A percentile compares a stretch with the other conserved stretches of the same genome.
These are phyloP conservation scores for Elysia crispata DNA, from an alignment of 2,888 invertebrate genomes.

Conservation along the genomic window DNA sequence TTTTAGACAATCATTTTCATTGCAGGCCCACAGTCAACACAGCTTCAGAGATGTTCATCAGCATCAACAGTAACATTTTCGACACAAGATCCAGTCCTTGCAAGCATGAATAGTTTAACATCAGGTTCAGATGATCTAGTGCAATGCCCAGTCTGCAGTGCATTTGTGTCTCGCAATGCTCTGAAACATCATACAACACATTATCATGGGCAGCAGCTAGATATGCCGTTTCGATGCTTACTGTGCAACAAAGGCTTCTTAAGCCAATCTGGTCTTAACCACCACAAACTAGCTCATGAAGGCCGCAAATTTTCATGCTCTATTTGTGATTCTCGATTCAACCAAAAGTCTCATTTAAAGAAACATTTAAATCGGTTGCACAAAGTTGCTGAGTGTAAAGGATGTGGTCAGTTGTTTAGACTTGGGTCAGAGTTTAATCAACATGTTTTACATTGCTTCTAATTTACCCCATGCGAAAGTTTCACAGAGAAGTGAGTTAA, in stretches of 20 bases:
- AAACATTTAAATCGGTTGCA: conserved; percentile 38
- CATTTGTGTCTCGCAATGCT: background rate
- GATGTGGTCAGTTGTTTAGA: conserved; percentile 22
- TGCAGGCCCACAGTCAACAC: no score
- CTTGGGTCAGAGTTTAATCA: conserved; percentile 29
- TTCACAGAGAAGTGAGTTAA: no score
- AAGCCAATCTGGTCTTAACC: conserved; percentile 37
- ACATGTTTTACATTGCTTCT: conserved; percentile 38
- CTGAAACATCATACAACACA: conserved; percentile 33
- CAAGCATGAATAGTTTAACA: no score
- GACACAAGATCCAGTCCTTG: no score
- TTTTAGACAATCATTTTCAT: no score
- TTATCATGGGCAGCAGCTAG: conserved; percentile 15
- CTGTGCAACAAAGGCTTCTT: conserved; percentile 42
- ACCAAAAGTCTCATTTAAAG: conserved; percentile 41
- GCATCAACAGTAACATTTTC: no score
- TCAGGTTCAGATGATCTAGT: background rate
- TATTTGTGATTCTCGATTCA: conserved; percentile 43
- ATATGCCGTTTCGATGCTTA: conserved; percentile 31
- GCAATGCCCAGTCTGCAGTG: conserved; percentile 21
- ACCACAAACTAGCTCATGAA: conserved; percentile 30
- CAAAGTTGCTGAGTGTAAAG: background rate
- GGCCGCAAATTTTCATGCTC: conserved; percentile 38
- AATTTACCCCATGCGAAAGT: no score
- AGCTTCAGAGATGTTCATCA: no score